phyloP scores from a whole-genome alignment of 2,888 invertebrate genomes.

The Agonopterix subpropinquella region DNA sequence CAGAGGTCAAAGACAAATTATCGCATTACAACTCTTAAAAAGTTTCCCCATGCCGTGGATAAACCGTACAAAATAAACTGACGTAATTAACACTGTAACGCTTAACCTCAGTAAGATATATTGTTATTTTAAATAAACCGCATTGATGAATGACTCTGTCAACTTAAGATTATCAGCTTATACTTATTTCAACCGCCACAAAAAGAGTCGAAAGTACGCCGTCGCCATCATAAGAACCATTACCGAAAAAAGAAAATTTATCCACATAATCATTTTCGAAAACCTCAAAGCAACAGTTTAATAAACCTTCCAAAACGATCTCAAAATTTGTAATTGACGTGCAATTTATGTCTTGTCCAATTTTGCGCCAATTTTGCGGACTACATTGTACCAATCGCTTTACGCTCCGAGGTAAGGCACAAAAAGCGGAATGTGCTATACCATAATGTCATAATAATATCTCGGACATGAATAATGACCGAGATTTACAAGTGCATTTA shows the following conservation, averaged over 20 bases:
- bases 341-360: constrained; percentile 37
- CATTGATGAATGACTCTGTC: constrained; percentile 36
- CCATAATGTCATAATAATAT: constrained; percentile 44
- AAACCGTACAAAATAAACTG: constrained; percentile 14
- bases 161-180: constrained; percentile 20
- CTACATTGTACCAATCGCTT: constrained; percentile 26
- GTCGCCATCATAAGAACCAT: constrained; percentile 11
- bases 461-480: constrained; percentile 41
- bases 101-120: constrained; percentile 33
- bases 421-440: constrained; percentile 31
- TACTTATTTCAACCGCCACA: constrained; percentile 10
- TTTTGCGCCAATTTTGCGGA: constrained; percentile 62
- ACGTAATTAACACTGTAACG: constrained; percentile 27
- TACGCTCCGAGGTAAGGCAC: constrained; percentile 25
- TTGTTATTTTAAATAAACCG: constrained; percentile 43
- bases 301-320: constrained; percentile 24
- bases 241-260: constrained; percentile 19
- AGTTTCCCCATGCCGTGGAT: background rate
- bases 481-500: constrained; percentile 42
- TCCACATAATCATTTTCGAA: constrained; percentile 18
- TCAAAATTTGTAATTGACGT: constrained; percentile 22
- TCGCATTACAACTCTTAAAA: constrained; percentile 1
- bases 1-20: constrained; percentile 29
- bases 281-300: constrained; percentile 19
- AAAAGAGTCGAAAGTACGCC: constrained; percentile 9